A percentile compares a stretch with the other conserved stretches of the same genome.
Evolutionary conservation across 2,888 invertebrate species (phyloP).

Genomic region (Zaprionus bogoriensis): DNA sequence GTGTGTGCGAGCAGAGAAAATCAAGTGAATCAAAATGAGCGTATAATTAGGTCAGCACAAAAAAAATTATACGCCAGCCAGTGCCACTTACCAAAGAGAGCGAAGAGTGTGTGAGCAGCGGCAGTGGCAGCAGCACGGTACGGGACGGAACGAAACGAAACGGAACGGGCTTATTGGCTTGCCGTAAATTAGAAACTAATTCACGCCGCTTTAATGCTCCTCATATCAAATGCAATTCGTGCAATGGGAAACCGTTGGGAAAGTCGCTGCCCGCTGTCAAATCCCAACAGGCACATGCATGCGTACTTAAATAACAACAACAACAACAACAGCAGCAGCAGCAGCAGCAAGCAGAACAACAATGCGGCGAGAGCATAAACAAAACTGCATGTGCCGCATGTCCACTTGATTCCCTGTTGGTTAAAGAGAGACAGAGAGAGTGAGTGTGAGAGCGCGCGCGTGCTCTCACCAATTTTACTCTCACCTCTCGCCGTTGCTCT

Average conservation of each 20-base stretch:
- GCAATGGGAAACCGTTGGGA: conserved; percentile 38
- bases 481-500: conserved; percentile 22
- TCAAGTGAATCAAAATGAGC: conserved; percentile 79
- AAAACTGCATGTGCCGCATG: conserved; percentile 59
- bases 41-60: conserved; percentile 81
- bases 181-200: conserved; percentile 66
- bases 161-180: conserved; percentile 28
- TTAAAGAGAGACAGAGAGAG: background rate
- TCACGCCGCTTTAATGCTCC: conserved; percentile 54
- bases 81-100: conserved; percentile 75
- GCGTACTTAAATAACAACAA: background rate
- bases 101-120: conserved; percentile 37
- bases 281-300: background rate
- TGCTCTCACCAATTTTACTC: conserved; percentile 42
- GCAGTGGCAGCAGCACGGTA: conserved; percentile 6
- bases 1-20: conserved; percentile 72
- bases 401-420: conserved; percentile 27
- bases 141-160: conserved; percentile 36
- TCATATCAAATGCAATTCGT: conserved; percentile 54
- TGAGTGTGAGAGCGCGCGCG: background rate
- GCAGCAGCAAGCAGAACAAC: conserved; percentile 23
- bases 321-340: background rate
- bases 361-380: conserved; percentile 58
- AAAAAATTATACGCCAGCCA: conserved; percentile 65
- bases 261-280: conserved; percentile 16